Conservation (phyloP, 2,797 vertebrate species). For the Momotus momota region DNA sequence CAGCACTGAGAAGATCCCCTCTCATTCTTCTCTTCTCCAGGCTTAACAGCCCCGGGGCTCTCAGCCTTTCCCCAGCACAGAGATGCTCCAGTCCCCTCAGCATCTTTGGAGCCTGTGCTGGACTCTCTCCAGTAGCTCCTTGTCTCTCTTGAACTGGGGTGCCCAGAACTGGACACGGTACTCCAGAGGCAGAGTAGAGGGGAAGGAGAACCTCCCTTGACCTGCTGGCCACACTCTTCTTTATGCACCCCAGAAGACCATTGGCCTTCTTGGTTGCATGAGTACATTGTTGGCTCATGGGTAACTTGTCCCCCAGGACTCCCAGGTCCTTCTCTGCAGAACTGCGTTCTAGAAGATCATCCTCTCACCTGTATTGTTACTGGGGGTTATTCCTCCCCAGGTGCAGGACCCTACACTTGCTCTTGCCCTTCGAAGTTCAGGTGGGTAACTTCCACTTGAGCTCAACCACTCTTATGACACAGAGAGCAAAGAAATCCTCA, state of each 20-base stretch:
- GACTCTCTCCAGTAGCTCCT: neutral
- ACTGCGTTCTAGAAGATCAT: neutral
- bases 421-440: neutral
- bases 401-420: neutral
- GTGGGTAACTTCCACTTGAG: neutral
- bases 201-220: neutral
- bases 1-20: neutral
- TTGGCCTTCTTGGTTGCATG: neutral
- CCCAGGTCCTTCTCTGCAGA: neutral
- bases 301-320: neutral
- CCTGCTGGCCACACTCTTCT: neutral
- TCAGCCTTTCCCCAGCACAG: too few relatives aligned
- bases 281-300: neutral
- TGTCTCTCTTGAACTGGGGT: neutral
- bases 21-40: too few relatives aligned
- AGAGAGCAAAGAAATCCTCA: neutral
- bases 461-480: neutral
- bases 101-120: neutral
- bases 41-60: too few relatives aligned
- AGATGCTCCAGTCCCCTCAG: neutral
- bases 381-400: neutral
- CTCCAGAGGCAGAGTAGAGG: neutral
- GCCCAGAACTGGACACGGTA: neutral
- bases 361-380: neutral
- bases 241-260: neutral